A percentile compares a stretch with the other conserved stretches of the same genome.
Conservation (phyloP, 2,888 invertebrate species). For the Lissocephala sabroskyi region DNA sequence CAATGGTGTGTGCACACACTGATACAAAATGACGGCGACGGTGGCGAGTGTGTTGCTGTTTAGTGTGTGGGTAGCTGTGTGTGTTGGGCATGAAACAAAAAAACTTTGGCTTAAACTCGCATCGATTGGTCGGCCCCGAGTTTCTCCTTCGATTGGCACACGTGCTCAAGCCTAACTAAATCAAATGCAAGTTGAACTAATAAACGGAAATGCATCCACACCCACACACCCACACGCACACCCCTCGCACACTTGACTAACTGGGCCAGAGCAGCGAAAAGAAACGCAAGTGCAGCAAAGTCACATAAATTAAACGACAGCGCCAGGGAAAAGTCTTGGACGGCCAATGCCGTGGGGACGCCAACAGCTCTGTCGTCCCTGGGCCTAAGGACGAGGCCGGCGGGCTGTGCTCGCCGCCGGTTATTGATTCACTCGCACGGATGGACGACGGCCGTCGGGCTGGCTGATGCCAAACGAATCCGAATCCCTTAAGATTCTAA, state of each 20-base stretch:
- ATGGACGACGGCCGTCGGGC: too few relatives aligned
- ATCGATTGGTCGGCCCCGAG: conserved; percentile 14
- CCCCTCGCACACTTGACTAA: too few relatives aligned
- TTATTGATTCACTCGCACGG: neutral
- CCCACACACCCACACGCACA: conserved; percentile 34
- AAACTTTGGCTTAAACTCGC: conserved; percentile 37
- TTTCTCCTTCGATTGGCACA: conserved; percentile 35
- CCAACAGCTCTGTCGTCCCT: too few relatives aligned
- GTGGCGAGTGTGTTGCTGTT: neutral
- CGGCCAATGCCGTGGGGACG: too few relatives aligned
- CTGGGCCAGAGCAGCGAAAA: conserved; percentile 29
- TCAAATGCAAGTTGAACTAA: conserved; percentile 47
- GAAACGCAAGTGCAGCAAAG: neutral
- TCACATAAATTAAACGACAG: neutral
- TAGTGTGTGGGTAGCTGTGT: conserved; percentile 15
- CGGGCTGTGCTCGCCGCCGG: neutral
- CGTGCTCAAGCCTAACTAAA: conserved; percentile 42
- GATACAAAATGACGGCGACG: conserved; percentile 56
- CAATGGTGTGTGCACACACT: conserved; percentile 68
- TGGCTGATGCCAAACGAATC: too few relatives aligned
- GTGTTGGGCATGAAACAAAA: conserved; percentile 30
- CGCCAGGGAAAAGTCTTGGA: too few relatives aligned
- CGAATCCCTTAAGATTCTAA: conserved; percentile 63
- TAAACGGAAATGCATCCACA: conserved; percentile 49
- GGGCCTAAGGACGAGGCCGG: neutral